Percentiles rank a stretch among this genome's conserved stretches.
phyloP scores from a whole-genome alignment of 35 echinoderm and acorn worm genomes.

The Eucidaris tribuloides region DNA sequence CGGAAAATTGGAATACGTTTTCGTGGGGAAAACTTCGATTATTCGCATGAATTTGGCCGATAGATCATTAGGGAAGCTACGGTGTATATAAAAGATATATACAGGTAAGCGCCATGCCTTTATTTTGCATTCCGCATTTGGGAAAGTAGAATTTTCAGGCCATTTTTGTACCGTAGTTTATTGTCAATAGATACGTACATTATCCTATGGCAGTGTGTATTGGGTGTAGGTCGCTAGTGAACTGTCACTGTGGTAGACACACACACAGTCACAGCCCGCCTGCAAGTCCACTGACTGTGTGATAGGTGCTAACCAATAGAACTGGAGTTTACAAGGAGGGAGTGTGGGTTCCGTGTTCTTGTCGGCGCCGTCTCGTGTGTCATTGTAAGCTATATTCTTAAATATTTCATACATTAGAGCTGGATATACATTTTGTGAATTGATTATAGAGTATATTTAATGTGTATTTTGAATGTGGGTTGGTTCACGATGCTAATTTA shows the following conservation, averaged over 20 bases:
- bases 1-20: conserved; percentile 27
- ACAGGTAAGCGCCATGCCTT: conserved; percentile 30
- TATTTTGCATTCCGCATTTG: neutral
- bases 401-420: no score
- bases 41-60: conserved; percentile 35
- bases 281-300: no score
- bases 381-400: no score
- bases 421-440: no score
- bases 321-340: no score
- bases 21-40: conserved; percentile 35
- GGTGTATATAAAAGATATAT: conserved; percentile 32
- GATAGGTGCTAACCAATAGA: no score
- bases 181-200: conserved; percentile 32
- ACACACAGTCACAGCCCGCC: no score
- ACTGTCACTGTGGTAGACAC: conserved; percentile 27
- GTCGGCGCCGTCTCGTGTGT: no score
- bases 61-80: conserved; percentile 27
- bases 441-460: no score
- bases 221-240: conserved; percentile 15
- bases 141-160: conserved; percentile 10
- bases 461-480: no score
- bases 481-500: no score
- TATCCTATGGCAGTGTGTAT: conserved; percentile 34
- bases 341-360: no score
- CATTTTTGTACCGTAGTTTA: neutral